Evolutionary conservation across 2,113 vertebrate species (phyloP), one percentile per base, ranked within the genome.

Genomic region (Otocyon megalotis): DNA sequence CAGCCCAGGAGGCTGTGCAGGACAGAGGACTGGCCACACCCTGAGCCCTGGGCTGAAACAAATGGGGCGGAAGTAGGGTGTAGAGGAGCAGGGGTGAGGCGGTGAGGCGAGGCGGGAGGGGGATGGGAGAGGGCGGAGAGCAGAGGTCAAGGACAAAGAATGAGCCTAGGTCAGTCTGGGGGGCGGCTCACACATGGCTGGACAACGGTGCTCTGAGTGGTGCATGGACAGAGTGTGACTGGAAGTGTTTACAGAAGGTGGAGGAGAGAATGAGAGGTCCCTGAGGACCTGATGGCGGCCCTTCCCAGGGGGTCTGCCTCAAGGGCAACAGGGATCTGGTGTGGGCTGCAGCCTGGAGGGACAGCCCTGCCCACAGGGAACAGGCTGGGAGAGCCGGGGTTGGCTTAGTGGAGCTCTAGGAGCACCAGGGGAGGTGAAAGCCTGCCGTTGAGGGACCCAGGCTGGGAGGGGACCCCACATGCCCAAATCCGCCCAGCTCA

Each of bases 171-270:
- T 43, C 43, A 43, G 43, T 43, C 43, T 43, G 6, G 43, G 43
- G 43, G 43, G 7, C 43, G 43, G 43, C 43, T 43, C 43, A 43
- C 43, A 43, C 43, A 43, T 43, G 43, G 43, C 17, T 13, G 30
- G 65, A n/a, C 65, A 16, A 14, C 0, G 1, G 32, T 8, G n/a
- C 8, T 10, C n/a, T 71, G n/a, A 2, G 67, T 8, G 16, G 4
- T 20, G 67, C 17, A 3, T 32, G n/a, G 67, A 35, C 67, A 1
- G 8, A 4, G n/a, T 67, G 32, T n/a, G 65, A 67, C 6, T n/a
- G 65, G 63, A 16, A 17, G 30, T 9, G 43, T 77, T 77, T 30
- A 37, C 28, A 4, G 26, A 77, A 30, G 28, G 24, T 16, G 35
- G 69, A 6, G 35, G 35, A 43, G 35, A 13, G 20, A 20, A 43